Evolutionary conservation across 1,140 invertebrate genomes (phyloP), one percentile per base, ranked within the genome.

Genomic region (Colletes latitarsis): DNA sequence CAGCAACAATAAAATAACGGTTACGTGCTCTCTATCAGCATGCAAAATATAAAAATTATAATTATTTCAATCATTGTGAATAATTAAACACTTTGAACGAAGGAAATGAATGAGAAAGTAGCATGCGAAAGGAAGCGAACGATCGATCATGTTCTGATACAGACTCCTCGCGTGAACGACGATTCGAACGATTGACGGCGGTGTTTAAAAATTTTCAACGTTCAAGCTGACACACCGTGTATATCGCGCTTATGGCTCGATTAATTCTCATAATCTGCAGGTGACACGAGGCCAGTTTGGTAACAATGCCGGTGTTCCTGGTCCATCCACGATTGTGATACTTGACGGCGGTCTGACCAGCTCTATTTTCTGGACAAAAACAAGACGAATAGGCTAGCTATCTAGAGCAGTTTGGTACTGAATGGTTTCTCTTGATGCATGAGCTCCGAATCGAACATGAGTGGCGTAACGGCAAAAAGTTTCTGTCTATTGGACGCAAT

Each of bases 331-430:
- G 77, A 88, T 84, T 82, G 89, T 89, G 87, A 87, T 84, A 80
- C 64, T 76, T 81, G 70, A 81, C 63, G 78, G 55, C 70, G 53
- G 76, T 67, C 73, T 63, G 83, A 55, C 63, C 79, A 60, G 64
- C 21, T 55, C 80, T 72, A 70, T 81, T 81, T 80, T 46, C 75
- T 53, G 71, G 60, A 89, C 85, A 90, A 90, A 90, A 90, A 89
- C 88, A 88, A 90, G 89, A 90, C 88, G 87, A 88, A 90, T 90
- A 85, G 88, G 87, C 87, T 79, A 76, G 82, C 89, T 82, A 90
- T 90, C 88, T 90, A 85, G 81, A 88, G 73, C 89, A 90, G 89
- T 89, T 89, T 88, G 88, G 78, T 74, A 82, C 67, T 79, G 88
- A 89, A 88, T 88, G 88, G 86, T 88, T 88, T 68, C 81, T 81